Conservation (phyloP, 2,113 vertebrate genomes). For the Lycaon pictus region DNA sequence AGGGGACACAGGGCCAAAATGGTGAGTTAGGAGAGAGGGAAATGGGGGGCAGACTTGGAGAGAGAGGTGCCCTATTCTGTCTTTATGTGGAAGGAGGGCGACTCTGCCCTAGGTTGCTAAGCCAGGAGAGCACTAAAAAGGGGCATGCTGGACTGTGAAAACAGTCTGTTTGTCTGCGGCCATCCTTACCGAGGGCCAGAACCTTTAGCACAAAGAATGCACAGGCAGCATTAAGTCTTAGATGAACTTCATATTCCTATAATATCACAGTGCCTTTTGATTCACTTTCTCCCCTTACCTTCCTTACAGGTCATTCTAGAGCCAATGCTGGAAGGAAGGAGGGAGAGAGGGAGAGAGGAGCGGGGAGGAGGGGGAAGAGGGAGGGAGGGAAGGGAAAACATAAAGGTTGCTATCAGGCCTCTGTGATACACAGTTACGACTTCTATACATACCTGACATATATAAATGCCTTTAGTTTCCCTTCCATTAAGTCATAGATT, state of each 20-base stretch:
- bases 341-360: not conserved
- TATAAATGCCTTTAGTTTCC: not conserved
- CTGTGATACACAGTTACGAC: not conserved
- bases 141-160: not conserved
- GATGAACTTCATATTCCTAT: not conserved
- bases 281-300: not conserved
- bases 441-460: not conserved
- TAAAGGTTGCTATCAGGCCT: not conserved
- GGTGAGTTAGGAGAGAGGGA: not conserved
- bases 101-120: not conserved
- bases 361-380: not conserved
- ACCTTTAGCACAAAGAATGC: not conserved
- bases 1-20: not conserved
- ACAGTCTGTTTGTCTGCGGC: not conserved
- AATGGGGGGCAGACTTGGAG: not conserved
- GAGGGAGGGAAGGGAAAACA: not conserved
- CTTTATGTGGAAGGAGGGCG: accelerated
- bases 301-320: not conserved
- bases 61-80: not conserved
- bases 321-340: not conserved
- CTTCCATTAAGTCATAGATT: not conserved
- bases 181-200: not conserved
- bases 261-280: not conserved
- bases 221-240: not conserved
- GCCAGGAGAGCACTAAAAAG: not conserved